Evolutionary conservation across 2,888 invertebrate species (phyloP), one percentile per base, ranked within the genome.

Genomic region (Branchellion lobata): DNA sequence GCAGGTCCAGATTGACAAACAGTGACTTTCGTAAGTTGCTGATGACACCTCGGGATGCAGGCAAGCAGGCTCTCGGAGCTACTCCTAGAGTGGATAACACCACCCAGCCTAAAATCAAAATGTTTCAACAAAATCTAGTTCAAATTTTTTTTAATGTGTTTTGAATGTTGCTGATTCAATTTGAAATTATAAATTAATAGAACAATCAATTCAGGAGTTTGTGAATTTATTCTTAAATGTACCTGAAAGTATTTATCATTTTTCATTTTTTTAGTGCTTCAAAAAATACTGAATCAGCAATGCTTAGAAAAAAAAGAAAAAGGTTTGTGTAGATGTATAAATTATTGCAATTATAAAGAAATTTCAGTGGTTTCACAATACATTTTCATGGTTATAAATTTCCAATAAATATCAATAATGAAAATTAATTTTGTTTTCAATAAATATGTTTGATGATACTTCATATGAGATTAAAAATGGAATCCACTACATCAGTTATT

Each of bases 11-110:
- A 86, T 90, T 98, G 79, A 96, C 96, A 11, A 98, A 98, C 90
- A 97, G 95, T 86, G 98, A 98, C 89, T 98, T 98, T 86, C 91
- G 97, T 79, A 96, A 95, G 86, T 89, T 98, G 77, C 89, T 98
- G 83, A 96, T 96, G 93, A 97, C 97, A 0, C 97, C 98, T 0
- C 90, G 95, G 81, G 91, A 92, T 5, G 92, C 84, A 34, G 53
- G 40, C 14, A 47, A 81, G 82, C 47, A 73, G n/a, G 61, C 47
- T 51, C 11, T 36, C 29, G 72, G 40, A 3, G 76, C 61, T 24
- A 24, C 33, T 29, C 57, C 47, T 47, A 8, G 47, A 47, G 8
- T 47, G 8, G 47, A 82, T 79, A 78, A 82, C 82, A 73, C 81
- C 82, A 53, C 68, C 24, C 5, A n/a, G n/a, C 68, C 29, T 11